A percentile compares a stretch with the other conserved stretches of the same genome.
These are phyloP conservation scores for Acanthosepion esculentum DNA, from an alignment of 2,888 invertebrate genomes.

Conservation along the genomic window DNA sequence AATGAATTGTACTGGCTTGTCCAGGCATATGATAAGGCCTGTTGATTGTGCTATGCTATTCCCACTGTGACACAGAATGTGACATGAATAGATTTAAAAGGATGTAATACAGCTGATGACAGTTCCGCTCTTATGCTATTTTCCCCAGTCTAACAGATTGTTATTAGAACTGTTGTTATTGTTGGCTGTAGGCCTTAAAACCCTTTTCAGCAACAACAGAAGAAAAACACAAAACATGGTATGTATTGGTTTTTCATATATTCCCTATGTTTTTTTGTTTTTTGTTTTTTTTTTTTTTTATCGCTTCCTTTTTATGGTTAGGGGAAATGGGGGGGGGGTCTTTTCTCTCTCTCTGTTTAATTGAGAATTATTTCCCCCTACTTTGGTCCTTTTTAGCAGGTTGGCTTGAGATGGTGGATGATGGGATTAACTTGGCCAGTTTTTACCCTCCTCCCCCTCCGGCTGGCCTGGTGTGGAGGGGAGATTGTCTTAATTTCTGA, in stretches of 20 bases:
- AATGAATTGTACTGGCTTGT: not conserved
- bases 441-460: not conserved
- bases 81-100: too few relatives aligned
- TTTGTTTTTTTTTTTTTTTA: too few relatives aligned
- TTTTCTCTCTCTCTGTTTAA: not conserved
- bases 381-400: not conserved
- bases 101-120: not conserved
- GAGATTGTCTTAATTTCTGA: not conserved
- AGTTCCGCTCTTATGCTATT: not conserved
- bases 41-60: not conserved
- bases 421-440: not conserved
- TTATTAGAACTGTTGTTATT: not conserved
- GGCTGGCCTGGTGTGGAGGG: not conserved
- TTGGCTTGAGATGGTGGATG: not conserved
- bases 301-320: not conserved
- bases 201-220: not conserved
- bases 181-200: not conserved
- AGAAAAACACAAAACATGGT: not conserved
- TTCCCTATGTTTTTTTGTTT: not conserved
- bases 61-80: not conserved
- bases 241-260: not conserved
- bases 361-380: not conserved
- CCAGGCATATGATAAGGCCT: not conserved
- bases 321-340: not conserved
- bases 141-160: not conserved